These are phyloP conservation scores for Delichon dasypus DNA, from an alignment of 2,797 vertebrate species.

Conservation along the genomic window DNA sequence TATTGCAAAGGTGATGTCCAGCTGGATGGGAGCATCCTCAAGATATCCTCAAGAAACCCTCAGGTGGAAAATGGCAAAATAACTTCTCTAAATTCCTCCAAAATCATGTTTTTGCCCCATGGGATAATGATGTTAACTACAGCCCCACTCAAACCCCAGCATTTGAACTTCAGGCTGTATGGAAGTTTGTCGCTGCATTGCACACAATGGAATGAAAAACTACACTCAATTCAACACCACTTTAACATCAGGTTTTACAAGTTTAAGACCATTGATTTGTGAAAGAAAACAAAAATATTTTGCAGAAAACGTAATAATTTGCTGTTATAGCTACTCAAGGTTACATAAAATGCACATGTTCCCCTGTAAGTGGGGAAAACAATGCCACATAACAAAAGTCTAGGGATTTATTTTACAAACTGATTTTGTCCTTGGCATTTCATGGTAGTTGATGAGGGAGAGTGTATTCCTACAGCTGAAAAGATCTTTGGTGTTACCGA, in stretches of 20 bases:
- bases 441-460: neutral
- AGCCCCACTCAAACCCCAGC: neutral
- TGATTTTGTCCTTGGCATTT: neutral
- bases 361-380: neutral
- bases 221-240: neutral
- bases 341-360: neutral
- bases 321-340: neutral
- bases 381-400: neutral
- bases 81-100: neutral
- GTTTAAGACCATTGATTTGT: neutral
- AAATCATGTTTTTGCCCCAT: neutral
- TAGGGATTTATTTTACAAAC: neutral
- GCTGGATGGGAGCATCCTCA: neutral
- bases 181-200: neutral
- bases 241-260: neutral
- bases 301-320: neutral
- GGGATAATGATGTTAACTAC: neutral
- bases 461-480: neutral
- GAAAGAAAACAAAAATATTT: neutral
- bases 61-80: neutral
- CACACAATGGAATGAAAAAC: neutral
- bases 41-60: neutral
- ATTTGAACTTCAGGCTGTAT: neutral
- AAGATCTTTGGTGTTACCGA: neutral
- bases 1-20: neutral